Conservation (phyloP, 2,888 invertebrate genomes). For the Cancer borealis region DNA sequence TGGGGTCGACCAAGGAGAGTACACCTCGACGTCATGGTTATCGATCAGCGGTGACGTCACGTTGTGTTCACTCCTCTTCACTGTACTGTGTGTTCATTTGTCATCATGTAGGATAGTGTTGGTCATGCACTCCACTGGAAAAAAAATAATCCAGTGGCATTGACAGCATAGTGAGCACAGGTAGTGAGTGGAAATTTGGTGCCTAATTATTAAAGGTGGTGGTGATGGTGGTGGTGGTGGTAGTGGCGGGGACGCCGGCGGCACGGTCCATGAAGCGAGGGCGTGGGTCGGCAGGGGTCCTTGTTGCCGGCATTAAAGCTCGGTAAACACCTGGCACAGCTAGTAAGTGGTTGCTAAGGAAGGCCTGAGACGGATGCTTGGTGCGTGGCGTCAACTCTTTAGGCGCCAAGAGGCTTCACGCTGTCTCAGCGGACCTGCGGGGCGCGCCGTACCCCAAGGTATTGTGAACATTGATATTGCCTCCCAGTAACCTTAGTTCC, state of each 20-base stretch:
- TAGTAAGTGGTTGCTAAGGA: background rate
- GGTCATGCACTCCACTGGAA: background rate
- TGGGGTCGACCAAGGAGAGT: background rate
- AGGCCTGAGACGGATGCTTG: background rate
- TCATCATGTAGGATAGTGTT: background rate
- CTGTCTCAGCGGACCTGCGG: background rate
- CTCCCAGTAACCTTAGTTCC: background rate
- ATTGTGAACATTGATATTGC: background rate
- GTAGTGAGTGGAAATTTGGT: background rate
- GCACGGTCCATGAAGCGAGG: background rate
- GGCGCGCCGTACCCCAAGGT: background rate
- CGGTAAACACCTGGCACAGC: background rate
- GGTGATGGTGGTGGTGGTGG: background rate
- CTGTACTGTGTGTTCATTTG: background rate
- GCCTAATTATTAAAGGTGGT: background rate
- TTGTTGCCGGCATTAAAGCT: background rate
- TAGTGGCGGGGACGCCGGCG: background rate
- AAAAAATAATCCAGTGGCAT: background rate
- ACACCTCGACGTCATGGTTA: conserved; percentile 1
- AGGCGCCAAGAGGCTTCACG: background rate
- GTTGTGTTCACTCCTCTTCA: background rate
- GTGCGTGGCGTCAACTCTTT: background rate
- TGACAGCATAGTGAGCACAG: background rate
- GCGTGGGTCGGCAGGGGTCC: background rate
- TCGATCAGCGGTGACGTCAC: background rate